A percentile compares a stretch with the other conserved stretches of the same genome.
Conservation (phyloP, 2,888 invertebrate genomes). For the Cryptus armator region DNA sequence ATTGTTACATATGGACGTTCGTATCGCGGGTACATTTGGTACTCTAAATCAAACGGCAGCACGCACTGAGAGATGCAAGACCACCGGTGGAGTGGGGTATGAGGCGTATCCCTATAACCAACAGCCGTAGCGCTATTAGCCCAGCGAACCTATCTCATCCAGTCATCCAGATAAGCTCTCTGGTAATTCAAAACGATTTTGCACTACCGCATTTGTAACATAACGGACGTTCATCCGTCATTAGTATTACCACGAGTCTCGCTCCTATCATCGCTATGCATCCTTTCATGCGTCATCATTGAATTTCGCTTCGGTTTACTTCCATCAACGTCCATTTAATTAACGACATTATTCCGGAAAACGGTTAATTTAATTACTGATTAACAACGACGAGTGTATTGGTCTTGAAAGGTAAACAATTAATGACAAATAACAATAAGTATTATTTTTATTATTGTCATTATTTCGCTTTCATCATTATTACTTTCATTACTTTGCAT, state of each 20-base stretch:
- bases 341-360: neutral
- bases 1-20: conserved; percentile 19
- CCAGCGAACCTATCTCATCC: conserved; percentile 31
- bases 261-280: conserved; percentile 13
- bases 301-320: neutral
- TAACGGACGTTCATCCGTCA: conserved; percentile 57
- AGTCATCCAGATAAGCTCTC: conserved; percentile 62
- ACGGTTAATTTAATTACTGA: neutral
- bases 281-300: conserved; percentile 25
- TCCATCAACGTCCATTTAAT: conserved; percentile 5
- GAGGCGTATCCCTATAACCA: neutral
- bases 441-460: neutral
- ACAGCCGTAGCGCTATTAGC: conserved; percentile 40
- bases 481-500: too few species aligned
- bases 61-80: conserved; percentile 59
- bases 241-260: conserved; percentile 32
- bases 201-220: conserved; percentile 44
- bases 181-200: conserved; percentile 65
- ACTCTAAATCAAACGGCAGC: conserved; percentile 65
- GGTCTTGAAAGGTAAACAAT: neutral
- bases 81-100: conserved; percentile 14
- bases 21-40: conserved; percentile 27
- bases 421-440: neutral
- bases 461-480: too few species aligned
- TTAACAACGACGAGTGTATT: neutral